Percentiles rank a stretch among this genome's conserved stretches.
Evolutionary conservation across 2,888 invertebrate genomes (phyloP).

Genomic region (Lasioglossum villosulum): DNA sequence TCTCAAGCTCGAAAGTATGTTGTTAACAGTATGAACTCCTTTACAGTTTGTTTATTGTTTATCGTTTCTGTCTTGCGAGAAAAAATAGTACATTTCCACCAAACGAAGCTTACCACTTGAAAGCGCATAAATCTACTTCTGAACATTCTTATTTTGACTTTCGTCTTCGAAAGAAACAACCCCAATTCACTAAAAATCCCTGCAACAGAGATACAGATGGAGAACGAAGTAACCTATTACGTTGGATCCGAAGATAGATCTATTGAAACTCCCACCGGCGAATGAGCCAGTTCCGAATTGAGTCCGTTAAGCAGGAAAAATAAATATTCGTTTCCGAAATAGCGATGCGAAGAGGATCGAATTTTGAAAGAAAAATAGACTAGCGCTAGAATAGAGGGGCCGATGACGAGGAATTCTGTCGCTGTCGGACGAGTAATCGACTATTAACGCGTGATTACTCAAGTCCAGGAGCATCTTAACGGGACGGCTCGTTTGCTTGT

Average conservation of each 20-base stretch:
- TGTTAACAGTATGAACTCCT: too few relatives aligned
- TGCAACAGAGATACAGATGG: too few relatives aligned
- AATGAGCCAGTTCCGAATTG: neutral
- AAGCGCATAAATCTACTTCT: too few relatives aligned
- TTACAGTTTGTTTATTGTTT: too few relatives aligned
- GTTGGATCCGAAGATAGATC: neutral
- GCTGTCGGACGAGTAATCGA: constrained; percentile 29
- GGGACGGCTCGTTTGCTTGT: constrained; percentile 54
- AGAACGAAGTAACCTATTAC: neutral
- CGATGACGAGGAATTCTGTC: neutral
- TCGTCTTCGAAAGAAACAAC: too few relatives aligned
- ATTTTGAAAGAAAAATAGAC: neutral
- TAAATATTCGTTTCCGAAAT: neutral
- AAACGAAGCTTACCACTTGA: too few relatives aligned
- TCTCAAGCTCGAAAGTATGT: neutral
- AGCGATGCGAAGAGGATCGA: neutral
- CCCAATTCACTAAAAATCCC: too few relatives aligned
- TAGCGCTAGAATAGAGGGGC: too few relatives aligned
- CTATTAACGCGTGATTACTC: constrained; percentile 61
- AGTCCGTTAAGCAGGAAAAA: neutral
- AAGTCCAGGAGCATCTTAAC: constrained; percentile 56
- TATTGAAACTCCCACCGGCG: neutral
- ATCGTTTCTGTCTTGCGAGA: too few relatives aligned
- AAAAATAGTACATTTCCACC: too few relatives aligned
- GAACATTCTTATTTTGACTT: too few relatives aligned